Evolutionary conservation across 2,888 invertebrate species (phyloP), one percentile per base, ranked within the genome.

Genomic region (Drosophila lutescens): DNA sequence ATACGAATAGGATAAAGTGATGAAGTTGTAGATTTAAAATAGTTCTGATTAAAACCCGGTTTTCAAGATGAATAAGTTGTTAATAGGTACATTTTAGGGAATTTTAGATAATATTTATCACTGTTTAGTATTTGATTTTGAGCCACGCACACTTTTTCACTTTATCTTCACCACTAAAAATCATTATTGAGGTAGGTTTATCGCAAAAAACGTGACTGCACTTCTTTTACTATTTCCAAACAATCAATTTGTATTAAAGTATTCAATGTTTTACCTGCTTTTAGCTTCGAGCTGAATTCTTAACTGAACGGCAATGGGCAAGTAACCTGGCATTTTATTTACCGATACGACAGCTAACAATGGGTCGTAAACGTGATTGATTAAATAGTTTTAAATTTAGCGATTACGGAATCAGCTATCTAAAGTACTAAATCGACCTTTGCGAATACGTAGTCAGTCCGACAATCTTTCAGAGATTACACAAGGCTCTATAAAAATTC

Each of bases 171-270:
- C 61, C 20, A 8, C 10, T 13, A 1, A 10, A 17, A 17, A 2
- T 17, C n/a, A 46, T 46, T 36, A 60, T 80, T 86, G 84, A 74
- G 80, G 86, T 83, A 80, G 86, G 80, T 65, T 67, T 47, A 20
- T n/a, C n/a, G 6, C 4, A 1, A 54, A 6, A 30, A 57, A 26
- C 26, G 34, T n/a, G 26, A 34, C 15, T 62, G n/a, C 17, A 20
- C 13, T 41, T 23, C 34, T 44, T 32, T 10, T 20, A 26, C 30
- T 36, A 36, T n/a, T 20, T n/a, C 9, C 12, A 13, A 41, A 43
- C 20, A 34, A 34, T 58, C 32, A 26, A 43, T 36, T 55, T 59
- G 12, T 20, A 40, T 32, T 66, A 7, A 38, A 26, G n/a, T 53
- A 13, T 46, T 8, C 12, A 36, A 12, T 40, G 9, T 13, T 61